Conservation (phyloP, 1,140 invertebrate genomes). For the Nautilus pompilius region DNA sequence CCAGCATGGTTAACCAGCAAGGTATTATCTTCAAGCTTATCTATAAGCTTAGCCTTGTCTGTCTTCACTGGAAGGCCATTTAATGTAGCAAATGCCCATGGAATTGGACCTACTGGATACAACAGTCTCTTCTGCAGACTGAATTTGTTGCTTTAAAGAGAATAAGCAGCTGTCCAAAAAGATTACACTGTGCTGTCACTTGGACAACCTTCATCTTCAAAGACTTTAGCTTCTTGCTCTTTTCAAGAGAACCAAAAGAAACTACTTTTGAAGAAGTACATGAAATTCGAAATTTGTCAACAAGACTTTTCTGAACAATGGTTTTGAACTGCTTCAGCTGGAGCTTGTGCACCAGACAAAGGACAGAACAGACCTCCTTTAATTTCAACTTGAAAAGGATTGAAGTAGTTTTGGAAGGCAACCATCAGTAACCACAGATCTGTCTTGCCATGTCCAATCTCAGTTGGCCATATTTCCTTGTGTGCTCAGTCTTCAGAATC, state of each 20-base stretch:
- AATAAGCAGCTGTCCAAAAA: constrained; percentile 11
- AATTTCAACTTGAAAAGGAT: too few relatives aligned
- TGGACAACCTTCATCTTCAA: background rate
- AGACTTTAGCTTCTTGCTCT: too few relatives aligned
- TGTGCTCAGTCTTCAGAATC: background rate
- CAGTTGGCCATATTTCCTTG: background rate
- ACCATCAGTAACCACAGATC: background rate
- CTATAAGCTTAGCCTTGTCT: constrained; percentile 8
- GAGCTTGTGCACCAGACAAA: too few relatives aligned
- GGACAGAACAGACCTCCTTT: too few relatives aligned
- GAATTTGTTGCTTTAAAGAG: constrained; percentile 6
- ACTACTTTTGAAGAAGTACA: too few relatives aligned
- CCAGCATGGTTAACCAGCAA: background rate
- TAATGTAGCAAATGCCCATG: constrained; percentile 8
- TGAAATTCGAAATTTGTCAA: too few relatives aligned
- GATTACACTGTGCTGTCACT: constrained; percentile 8
- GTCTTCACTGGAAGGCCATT: constrained; percentile 13
- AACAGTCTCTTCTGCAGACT: background rate
- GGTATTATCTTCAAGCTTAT: constrained; percentile 11
- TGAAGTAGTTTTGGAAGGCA: too few relatives aligned
- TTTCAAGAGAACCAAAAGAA: too few relatives aligned
- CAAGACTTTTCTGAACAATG: too few relatives aligned
- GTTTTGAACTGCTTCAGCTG: too few relatives aligned
- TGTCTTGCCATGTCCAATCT: background rate
- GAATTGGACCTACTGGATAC: constrained; percentile 8